Conservation (phyloP, 1,140 invertebrate species). For the Epicauta chinensis region DNA sequence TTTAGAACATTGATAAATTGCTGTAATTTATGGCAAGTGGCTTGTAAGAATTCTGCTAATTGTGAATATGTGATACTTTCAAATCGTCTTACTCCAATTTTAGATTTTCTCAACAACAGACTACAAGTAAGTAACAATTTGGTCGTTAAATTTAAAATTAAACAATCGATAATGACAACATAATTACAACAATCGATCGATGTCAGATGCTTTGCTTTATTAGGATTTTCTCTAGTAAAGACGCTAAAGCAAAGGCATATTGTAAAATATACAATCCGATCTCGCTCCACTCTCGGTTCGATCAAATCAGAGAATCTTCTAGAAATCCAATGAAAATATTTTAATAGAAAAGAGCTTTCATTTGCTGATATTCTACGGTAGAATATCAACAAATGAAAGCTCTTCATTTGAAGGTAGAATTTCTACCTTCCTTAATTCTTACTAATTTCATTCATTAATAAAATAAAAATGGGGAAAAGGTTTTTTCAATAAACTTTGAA, state of each 20-base stretch:
- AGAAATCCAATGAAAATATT: too few relatives aligned
- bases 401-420: too few relatives aligned
- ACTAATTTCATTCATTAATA: too few relatives aligned
- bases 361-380: too few relatives aligned
- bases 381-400: too few relatives aligned
- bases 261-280: not conserved
- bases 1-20: slow-evolving; percentile 55
- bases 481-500: too few relatives aligned
- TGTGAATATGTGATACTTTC: slow-evolving; percentile 61
- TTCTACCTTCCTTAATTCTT: too few relatives aligned
- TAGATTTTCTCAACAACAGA: slow-evolving; percentile 62
- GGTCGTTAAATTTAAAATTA: not conserved
- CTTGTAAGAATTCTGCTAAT: slow-evolving; percentile 53
- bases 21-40: slow-evolving; percentile 54
- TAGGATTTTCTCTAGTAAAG: not conserved
- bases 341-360: too few relatives aligned
- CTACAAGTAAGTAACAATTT: slow-evolving; percentile 53
- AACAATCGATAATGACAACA: not conserved
- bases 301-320: not conserved
- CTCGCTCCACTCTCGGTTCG: not conserved
- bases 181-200: not conserved
- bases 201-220: not conserved
- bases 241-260: not conserved
- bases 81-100: slow-evolving; percentile 59
- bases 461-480: too few relatives aligned